Evolutionary conservation across 2,797 vertebrate species (phyloP).

Genomic region (Coendou prehensilis): DNA sequence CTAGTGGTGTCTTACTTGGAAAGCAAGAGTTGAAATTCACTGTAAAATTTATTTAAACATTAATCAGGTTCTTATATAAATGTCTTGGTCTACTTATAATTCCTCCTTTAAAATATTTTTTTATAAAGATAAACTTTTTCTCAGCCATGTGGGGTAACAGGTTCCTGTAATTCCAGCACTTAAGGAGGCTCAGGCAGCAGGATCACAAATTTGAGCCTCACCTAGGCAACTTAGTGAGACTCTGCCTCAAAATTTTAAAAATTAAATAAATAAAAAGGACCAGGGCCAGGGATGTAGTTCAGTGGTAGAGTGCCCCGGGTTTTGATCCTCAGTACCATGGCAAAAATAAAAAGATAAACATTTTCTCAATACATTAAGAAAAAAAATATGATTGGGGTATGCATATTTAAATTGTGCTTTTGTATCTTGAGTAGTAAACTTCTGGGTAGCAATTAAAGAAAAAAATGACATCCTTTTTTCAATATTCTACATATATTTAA

Average conservation of each 20-base stretch:
- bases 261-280: background rate
- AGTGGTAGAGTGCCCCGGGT: background rate
- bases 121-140: conserved; percentile 2
- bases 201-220: background rate
- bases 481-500: background rate
- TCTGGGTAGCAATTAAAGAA: background rate
- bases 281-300: background rate
- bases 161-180: background rate
- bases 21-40: background rate
- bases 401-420: background rate
- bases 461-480: conserved; percentile 44
- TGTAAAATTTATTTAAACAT: background rate
- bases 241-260: background rate
- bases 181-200: background rate
- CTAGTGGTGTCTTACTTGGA: background rate
- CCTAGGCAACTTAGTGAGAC: too few species aligned
- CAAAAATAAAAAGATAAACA: background rate
- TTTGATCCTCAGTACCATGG: background rate
- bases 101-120: conserved; percentile 1
- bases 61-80: conserved; percentile 35
- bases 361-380: background rate
- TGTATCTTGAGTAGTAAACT: background rate
- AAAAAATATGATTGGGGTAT: background rate
- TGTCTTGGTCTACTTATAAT: background rate
- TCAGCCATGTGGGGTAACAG: background rate